These are phyloP conservation scores for Tyrannus savana DNA, from an alignment of 2,113 vertebrate species.

Conservation along the genomic window DNA sequence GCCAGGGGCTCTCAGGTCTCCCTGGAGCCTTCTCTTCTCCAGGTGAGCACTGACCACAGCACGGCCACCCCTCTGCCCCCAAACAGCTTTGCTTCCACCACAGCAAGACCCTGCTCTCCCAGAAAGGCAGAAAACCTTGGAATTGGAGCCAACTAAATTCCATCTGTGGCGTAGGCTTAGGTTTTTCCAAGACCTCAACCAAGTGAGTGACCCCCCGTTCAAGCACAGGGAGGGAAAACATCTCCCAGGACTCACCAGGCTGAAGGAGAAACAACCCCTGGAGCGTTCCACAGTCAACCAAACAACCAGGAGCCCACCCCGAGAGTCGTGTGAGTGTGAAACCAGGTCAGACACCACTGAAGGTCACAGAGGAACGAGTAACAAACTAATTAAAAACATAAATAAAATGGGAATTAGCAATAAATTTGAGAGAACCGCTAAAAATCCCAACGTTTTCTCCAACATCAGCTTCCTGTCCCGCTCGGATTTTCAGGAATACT, in stretches of 20 bases:
- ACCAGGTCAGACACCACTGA: background rate
- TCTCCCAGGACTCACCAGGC: background rate
- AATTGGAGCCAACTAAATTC: background rate
- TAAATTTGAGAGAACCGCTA: accelerated
- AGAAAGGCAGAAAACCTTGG: background rate
- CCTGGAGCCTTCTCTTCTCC: background rate
- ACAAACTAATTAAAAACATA: background rate
- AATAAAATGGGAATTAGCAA: background rate
- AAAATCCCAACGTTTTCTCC: background rate
- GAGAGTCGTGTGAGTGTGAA: background rate
- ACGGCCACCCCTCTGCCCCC: background rate
- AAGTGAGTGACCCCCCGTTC: background rate
- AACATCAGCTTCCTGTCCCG: background rate
- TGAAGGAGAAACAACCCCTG: background rate
- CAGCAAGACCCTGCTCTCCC: background rate
- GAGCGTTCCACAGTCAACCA: background rate
- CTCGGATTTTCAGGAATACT: background rate
- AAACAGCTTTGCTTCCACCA: background rate
- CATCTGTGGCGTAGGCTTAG: background rate
- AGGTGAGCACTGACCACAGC: background rate
- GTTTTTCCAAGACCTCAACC: background rate
- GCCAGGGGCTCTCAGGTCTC: background rate
- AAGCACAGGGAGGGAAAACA: background rate
- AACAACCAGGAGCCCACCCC: background rate
- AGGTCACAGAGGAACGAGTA: background rate